A percentile compares a stretch with the other conserved stretches of the same genome.
These are phyloP conservation scores for Sapayoa aenigma DNA, from an alignment of 2,113 vertebrate species.

Conservation along the genomic window DNA sequence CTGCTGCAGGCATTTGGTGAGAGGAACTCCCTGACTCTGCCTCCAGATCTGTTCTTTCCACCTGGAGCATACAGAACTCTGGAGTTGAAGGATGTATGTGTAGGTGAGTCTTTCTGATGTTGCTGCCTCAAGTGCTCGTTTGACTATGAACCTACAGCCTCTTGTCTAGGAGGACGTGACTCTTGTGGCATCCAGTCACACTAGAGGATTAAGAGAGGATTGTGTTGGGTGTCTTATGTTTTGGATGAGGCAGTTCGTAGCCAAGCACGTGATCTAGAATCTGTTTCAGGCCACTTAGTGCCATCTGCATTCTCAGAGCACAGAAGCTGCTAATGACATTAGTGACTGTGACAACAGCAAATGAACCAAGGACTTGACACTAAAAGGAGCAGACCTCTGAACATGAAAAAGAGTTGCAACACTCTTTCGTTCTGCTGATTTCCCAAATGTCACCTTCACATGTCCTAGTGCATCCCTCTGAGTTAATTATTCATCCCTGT, in stretches of 20 bases:
- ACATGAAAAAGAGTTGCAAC: not conserved
- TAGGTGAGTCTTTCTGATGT: not conserved
- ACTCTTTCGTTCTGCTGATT: not conserved
- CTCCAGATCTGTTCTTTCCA: not conserved
- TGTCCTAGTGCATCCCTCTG: not conserved
- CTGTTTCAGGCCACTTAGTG: not conserved
- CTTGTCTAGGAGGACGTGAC: not conserved
- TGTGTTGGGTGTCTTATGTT: not conserved
- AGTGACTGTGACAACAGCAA: slow-evolving; percentile 21
- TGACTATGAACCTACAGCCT: not conserved
- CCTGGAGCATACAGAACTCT: not conserved
- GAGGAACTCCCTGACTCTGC: not conserved
- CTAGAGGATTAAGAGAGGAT: not conserved
- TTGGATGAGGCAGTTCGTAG: not conserved
- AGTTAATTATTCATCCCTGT: slow-evolving; percentile 36
- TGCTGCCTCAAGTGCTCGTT: not conserved
- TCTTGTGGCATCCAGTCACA: not conserved
- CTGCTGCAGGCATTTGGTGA: not conserved
- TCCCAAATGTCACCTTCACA: slow-evolving; percentile 12
- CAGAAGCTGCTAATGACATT: slow-evolving; percentile 3
- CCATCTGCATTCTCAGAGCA: not conserved
- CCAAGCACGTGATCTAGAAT: not conserved
- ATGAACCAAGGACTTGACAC: not conserved
- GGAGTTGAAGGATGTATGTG: not conserved
- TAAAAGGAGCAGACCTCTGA: slow-evolving; percentile 24